Base-by-base conservation (phyloP, 92 coral and sea anemone genomes). In the Palythoa grandis region DNA sequence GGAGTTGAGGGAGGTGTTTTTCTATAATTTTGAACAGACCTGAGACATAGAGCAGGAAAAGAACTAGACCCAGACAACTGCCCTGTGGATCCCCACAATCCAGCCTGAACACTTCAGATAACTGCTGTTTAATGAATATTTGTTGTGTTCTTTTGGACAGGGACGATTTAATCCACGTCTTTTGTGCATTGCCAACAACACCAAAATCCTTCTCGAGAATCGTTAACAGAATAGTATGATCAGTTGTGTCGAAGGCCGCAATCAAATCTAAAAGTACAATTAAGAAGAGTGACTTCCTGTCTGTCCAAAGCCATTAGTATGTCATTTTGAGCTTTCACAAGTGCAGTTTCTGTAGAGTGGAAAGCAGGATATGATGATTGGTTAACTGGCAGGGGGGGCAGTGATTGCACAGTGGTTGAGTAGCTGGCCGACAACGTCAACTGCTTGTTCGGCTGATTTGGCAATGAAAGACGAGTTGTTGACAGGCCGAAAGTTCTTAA, bases 201-300 rank as follows among this genome's bases (percentile, higher is more conserved):
- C 83, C 86, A 87, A 83, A 87, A 76, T 77, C 88, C 25, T 69
- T 23, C 70, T 91, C 93, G 19, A 88, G 52, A 25, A 88, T 83
- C 16, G 84, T 58, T 38, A 88, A 12, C 73, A 88, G n/a, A 57
- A 72, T 69, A 23, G 76, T 23, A 23, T 88, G 82, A 73, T 82
- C 82, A 60, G 61, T 82, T 72, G 90, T 72, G 82, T 88, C 87
- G 65, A 88, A 82, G 38, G 76, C 90, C 74, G 74, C 37, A 66
- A 54, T 80, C 48, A 67, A 76, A 40, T 87, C 79, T 24, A 86
- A 54, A 39, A 86, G 39, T 35, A 86, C 67, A 29, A 29, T 29
- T 0, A n/a, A 86, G 85, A 53, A 77, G 47, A 63, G 85, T 11
- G 58, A 86, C 85, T 71, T 82, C 82, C 15, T 88, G 71, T 54